Conservation (phyloP, 2,888 invertebrate species). For the Hylaea fasciaria region DNA sequence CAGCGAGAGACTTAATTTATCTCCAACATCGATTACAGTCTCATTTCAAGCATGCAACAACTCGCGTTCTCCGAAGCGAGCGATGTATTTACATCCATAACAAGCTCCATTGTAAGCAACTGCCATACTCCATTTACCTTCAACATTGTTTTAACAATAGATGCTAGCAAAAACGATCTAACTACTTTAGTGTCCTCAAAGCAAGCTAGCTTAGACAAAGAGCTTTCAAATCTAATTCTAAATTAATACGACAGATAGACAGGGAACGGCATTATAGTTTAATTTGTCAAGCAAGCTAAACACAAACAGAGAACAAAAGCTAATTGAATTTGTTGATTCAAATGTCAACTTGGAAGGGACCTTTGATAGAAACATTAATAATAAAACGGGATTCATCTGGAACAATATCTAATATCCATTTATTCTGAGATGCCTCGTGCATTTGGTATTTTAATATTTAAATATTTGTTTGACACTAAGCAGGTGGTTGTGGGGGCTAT, state of each 20-base stretch:
- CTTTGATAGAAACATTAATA: slow-evolving; percentile 50
- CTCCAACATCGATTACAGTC: slow-evolving; percentile 26
- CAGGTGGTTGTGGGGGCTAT: slow-evolving; percentile 28
- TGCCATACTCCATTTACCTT: slow-evolving; percentile 37
- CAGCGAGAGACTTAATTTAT: slow-evolving; percentile 20
- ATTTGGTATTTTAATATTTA: slow-evolving; percentile 46
- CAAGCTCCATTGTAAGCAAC: slow-evolving; percentile 24
- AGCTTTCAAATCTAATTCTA: slow-evolving; percentile 38
- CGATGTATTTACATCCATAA: slow-evolving; percentile 21
- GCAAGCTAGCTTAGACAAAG: slow-evolving; percentile 25
- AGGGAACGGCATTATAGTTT: slow-evolving; percentile 31
- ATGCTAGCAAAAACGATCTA: slow-evolving; percentile 21
- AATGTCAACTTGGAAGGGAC: slow-evolving; percentile 45
- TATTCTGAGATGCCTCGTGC: slow-evolving; percentile 53
- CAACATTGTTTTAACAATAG: slow-evolving; percentile 29
- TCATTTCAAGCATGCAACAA: slow-evolving; percentile 25
- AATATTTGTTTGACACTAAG: slow-evolving; percentile 37
- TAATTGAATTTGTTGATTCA: slow-evolving; percentile 52
- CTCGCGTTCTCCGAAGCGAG: slow-evolving; percentile 4
- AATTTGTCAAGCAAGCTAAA: slow-evolving; percentile 39
- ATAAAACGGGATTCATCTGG: slow-evolving; percentile 49
- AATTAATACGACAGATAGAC: slow-evolving; percentile 35
- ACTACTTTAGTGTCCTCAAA: slow-evolving; percentile 31
- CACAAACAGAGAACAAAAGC: slow-evolving; percentile 44
- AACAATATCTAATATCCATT: slow-evolving; percentile 51